Percentiles rank a stretch among this genome's conserved stretches.
Evolutionary conservation across 2,888 invertebrate genomes (phyloP).

Genomic region (Crossocerus cetratus): DNA sequence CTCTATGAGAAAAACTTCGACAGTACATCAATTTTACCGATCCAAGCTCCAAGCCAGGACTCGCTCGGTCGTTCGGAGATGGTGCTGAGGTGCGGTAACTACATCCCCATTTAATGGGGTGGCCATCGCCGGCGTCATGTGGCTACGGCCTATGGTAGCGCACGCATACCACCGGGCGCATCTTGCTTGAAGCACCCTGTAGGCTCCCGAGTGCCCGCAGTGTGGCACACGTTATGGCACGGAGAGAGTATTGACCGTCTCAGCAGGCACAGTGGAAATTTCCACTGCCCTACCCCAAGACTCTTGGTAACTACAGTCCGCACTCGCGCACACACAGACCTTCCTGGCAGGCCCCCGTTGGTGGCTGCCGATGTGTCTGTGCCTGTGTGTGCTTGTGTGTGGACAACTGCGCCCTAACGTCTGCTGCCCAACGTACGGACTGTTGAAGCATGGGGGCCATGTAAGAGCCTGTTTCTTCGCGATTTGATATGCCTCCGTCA

Average conservation of each 20-base stretch:
- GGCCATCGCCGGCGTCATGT: too few relatives aligned
- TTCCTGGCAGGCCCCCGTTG: conserved; percentile 35
- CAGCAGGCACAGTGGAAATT: conserved; percentile 74
- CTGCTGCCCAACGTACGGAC: conserved; percentile 46
- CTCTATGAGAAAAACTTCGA: conserved; percentile 36
- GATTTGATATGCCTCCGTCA: conserved; percentile 16
- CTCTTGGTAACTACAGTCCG: conserved; percentile 53
- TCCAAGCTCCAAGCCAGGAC: conserved; percentile 54
- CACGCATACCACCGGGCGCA: conserved; percentile 5
- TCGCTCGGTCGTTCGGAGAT: conserved; percentile 64
- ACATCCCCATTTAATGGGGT: too few relatives aligned
- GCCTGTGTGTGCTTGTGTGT: conserved; percentile 22
- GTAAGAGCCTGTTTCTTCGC: conserved; percentile 2
- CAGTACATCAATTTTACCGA: conserved; percentile 63
- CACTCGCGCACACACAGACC: conserved; percentile 37
- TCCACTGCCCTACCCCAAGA: conserved; percentile 75
- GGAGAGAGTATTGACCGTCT: conserved; percentile 76
- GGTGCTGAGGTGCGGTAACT: conserved; percentile 58
- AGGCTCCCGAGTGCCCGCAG: conserved; percentile 49
- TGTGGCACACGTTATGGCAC: conserved; percentile 61
- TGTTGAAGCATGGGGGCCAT: conserved; percentile 25
- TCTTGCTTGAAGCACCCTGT: conserved; percentile 57
- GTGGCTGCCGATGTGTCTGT: background rate
- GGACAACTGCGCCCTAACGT: conserved; percentile 51
- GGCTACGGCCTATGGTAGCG: too few relatives aligned